Conservation (phyloP, 2,888 invertebrate genomes). For the Dexiosoma caninum region DNA sequence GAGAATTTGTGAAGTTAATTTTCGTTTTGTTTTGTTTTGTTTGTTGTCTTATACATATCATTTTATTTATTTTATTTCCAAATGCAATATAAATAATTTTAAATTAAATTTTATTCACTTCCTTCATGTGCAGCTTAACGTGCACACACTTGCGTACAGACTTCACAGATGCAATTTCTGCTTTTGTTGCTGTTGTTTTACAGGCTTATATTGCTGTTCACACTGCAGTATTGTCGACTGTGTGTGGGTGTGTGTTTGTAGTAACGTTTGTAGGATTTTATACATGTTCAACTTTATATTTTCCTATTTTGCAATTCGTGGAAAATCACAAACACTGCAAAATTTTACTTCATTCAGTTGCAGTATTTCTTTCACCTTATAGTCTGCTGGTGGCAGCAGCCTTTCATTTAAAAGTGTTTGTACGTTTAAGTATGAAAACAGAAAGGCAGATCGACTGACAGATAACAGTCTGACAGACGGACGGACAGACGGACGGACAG, state of each 20-base stretch:
- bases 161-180: neutral
- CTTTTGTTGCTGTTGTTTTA: constrained; percentile 16
- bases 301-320: neutral
- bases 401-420: neutral
- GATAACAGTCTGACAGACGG: neutral
- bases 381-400: neutral
- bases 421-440: neutral
- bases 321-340: constrained; percentile 1
- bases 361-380: neutral
- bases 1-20: constrained; percentile 37
- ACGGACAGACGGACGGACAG: neutral
- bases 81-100: constrained; percentile 58
- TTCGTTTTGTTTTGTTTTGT: too few relatives aligned
- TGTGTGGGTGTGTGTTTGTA: neutral
- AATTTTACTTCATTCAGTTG: constrained; percentile 12
- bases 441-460: neutral
- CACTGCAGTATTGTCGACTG: neutral
- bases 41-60: neutral
- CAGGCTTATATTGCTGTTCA: neutral
- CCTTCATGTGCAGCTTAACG: neutral
- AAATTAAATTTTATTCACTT: constrained; percentile 57
- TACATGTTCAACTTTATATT: neutral
- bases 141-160: neutral
- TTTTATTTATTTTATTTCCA: constrained; percentile 24
- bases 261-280: neutral